Conservation (phyloP, 2,797 vertebrate genomes). For the Gallinago stenura region DNA sequence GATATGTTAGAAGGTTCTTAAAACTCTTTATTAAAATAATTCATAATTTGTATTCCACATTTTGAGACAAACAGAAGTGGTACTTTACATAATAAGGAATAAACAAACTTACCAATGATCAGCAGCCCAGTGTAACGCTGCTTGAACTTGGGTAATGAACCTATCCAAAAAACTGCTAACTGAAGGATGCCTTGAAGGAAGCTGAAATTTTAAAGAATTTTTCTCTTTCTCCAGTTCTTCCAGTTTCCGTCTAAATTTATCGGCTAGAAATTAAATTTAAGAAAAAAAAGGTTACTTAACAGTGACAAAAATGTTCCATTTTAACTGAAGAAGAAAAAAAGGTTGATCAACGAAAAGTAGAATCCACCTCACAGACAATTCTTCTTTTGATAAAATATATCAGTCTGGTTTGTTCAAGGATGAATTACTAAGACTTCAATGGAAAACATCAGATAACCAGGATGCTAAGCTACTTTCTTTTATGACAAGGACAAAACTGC, state of each 20-base stretch:
- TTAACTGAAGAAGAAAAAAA: not conserved
- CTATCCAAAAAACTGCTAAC: conserved; percentile 83
- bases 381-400: not conserved
- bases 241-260: conserved; percentile 84
- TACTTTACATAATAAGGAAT: not conserved
- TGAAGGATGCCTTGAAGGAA: conserved; percentile 87
- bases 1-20: not conserved
- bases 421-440: not conserved
- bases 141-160: conserved; percentile 79
- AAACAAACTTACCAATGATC: conserved; percentile 62
- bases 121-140: conserved; percentile 66
- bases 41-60: not conserved
- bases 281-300: not conserved
- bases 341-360: not conserved
- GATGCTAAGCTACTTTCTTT: not conserved
- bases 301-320: not conserved
- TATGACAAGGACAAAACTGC: not conserved
- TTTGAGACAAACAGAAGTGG: not conserved
- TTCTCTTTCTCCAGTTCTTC: conserved; percentile 86
- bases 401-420: not conserved
- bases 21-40: not conserved
- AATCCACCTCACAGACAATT: not conserved
- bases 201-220: conserved; percentile 79
- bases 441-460: not conserved
- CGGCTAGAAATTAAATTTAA: conserved; percentile 76